Evolutionary conservation across 2,113 vertebrate genomes (phyloP), one percentile per base, ranked within the genome.

Genomic region (Heterochromis multidens): DNA sequence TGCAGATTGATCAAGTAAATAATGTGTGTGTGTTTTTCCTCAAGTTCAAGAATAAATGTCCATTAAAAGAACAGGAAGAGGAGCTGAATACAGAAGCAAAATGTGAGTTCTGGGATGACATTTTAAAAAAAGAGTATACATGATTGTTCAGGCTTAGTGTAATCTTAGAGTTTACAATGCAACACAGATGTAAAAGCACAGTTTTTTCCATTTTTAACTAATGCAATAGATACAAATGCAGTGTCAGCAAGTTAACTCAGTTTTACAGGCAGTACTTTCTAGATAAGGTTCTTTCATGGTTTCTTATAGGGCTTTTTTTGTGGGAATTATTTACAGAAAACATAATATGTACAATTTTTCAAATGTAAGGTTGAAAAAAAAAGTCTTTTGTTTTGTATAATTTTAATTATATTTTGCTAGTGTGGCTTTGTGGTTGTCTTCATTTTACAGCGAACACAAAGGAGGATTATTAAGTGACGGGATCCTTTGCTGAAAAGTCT

Each of bases 251-350:
- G 3, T 33, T 33, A 33, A 33, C 13, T 19, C 23, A 49, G 40
- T 21, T 72, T 29, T 49, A 7, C 9, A 29, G 43, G 0, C 67
- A 49, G 29, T 7, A 72, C 2, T 49, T 70, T 29, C 14, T 46
- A 29, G 40, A 27, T 27, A 1, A 49, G 16, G 29, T 25, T 29
- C 10, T 31, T 72, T 7, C 19, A 49, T 70, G 19, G 65, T 49
- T 70, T 49, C 25, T 37, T 70, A 6, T 17, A 46, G 14, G 1
- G 0, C 4, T 27, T 17, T 27, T 37, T 6, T 27, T 6, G 5
- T 27, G 10, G 14, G 37, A 70, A 27, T 10, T 70, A 70, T 70
- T 46, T 16, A 49, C 46, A 7, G 6, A 19, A 49, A 49, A 49
- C 5, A 49, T 40, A 9, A 12, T 40, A 14, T 13, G 43, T 46